Base-by-base conservation (phyloP, 2,888 invertebrate species). In the Eucriotettix oculatus region DNA sequence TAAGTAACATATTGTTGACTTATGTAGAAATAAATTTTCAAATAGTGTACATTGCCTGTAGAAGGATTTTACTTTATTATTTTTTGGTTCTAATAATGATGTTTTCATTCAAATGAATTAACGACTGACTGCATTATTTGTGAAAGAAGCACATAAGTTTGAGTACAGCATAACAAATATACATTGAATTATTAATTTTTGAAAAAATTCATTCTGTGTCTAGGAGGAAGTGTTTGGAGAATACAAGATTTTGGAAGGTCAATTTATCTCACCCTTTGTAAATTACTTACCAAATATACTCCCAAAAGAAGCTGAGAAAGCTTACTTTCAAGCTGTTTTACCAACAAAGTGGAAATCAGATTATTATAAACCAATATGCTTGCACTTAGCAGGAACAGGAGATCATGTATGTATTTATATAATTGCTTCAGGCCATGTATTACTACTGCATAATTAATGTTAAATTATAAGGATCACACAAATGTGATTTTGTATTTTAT, bases 311-410 rank as follows among this genome's bases (percentile, higher is more conserved):
- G 83, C 87, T 0, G 84, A 86, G 70, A 85, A 82, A 65, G 94
- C 94, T 0, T 82, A 87, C 75, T 96, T 93, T 72, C 87, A 88
- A 75, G 80, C 90, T 63, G 70, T 96, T 44, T 70, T 96, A 65
- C 96, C 96, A 0, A 76, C 81, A 42, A 81, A 84, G 66, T 96
- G 95, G 94, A 74, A 71, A 58, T 78, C 79, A 60, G 76, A 80
- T 64, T 75, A 77, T 16, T 79, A 81, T 67, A 87, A 86, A 69
- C 93, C 93, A 5, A 79, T 97, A 48, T 96, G 96, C 72, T 79
- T 99, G 64, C 97, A 98, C 71, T 78, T 98, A 65, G 97, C 98
- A 42, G 97, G 97, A 42, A 99, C 99, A 53, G 99, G 98, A 54
- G 98, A 99, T 77, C 98, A 99, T 79, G 93, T 93, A 79, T 79